Conservation (phyloP, 1,140 invertebrate species). For the Ceratina australensis region DNA sequence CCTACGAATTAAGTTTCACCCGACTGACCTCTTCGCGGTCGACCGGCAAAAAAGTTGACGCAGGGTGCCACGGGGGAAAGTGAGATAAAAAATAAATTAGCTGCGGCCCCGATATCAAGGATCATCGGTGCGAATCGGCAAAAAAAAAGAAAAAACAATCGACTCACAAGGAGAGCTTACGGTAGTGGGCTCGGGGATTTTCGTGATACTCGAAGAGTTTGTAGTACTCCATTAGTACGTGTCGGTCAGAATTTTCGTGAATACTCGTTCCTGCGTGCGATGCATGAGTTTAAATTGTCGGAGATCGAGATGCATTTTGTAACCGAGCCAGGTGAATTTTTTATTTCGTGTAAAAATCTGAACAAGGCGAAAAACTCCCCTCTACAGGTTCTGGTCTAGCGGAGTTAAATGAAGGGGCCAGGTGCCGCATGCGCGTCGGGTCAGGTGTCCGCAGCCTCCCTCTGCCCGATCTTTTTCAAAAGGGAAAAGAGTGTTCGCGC, state of each 20-base stretch:
- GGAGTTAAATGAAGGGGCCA: slow-evolving; percentile 24
- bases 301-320: too few species aligned
- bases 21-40: slow-evolving; percentile 51
- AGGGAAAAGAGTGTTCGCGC: not conserved
- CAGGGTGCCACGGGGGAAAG: slow-evolving; percentile 40
- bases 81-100: slow-evolving; percentile 51
- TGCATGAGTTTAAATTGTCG: too few species aligned
- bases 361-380: not conserved
- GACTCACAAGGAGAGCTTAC: too few species aligned
- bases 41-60: slow-evolving; percentile 20
- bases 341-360: too few species aligned
- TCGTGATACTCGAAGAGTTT: too few species aligned
- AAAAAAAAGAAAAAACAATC: too few species aligned
- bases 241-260: too few species aligned
- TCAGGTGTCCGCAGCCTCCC: slow-evolving; percentile 15
- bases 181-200: too few species aligned
- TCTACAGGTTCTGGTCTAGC: slow-evolving; percentile 14
- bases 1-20: slow-evolving; percentile 55
- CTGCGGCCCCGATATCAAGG: slow-evolving; percentile 11
- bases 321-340: too few species aligned
- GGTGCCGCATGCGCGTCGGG: slow-evolving; percentile 8
- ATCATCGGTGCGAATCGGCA: slow-evolving; percentile 23
- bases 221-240: too few species aligned
- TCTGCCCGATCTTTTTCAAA: not conserved
- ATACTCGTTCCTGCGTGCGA: too few species aligned